Evolutionary conservation across 2,797 vertebrate species (phyloP).

Genomic region (Pseudocheirus occidentalis): DNA sequence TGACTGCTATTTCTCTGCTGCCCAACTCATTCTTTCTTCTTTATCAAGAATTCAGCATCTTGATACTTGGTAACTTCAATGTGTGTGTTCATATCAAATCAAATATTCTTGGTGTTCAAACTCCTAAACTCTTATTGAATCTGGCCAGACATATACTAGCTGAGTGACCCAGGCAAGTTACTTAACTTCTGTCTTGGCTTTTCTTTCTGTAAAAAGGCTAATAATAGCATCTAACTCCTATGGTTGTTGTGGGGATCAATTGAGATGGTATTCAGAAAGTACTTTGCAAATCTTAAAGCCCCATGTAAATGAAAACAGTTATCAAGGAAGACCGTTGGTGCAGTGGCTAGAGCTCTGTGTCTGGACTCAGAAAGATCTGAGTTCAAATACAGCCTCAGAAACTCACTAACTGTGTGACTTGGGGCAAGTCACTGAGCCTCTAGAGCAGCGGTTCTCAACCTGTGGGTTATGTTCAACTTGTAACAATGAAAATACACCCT

Average conservation of each 20-base stretch:
- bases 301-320: background rate
- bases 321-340: background rate
- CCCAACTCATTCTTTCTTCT: background rate
- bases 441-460: no score
- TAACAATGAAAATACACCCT: no score
- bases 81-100: background rate
- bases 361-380: no score
- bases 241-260: background rate
- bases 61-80: background rate
- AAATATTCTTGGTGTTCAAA: background rate
- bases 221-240: background rate
- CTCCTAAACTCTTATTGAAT: background rate
- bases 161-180: background rate
- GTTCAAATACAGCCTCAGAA: background rate
- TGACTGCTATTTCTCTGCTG: background rate
- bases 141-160: background rate
- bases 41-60: background rate
- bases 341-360: background rate
- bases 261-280: background rate
- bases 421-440: background rate
- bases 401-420: background rate
- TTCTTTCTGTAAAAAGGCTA: background rate
- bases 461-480: no score
- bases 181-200: background rate
- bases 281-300: background rate